Percentiles rank a stretch among this genome's conserved stretches.
Evolutionary conservation across 2,113 vertebrate species (phyloP).

Genomic region (Monopterus albus): DNA sequence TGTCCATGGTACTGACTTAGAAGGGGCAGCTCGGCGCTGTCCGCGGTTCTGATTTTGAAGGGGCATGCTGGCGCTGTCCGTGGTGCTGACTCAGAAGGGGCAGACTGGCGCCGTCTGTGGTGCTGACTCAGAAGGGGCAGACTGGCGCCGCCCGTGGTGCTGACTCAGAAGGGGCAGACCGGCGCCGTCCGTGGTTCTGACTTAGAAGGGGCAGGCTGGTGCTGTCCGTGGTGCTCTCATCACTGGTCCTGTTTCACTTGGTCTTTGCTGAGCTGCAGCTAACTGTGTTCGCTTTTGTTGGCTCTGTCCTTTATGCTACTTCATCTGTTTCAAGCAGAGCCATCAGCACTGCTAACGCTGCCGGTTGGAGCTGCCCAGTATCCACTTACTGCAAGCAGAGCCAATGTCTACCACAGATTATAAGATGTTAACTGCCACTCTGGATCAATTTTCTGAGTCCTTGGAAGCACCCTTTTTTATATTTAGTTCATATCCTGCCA

Average conservation of each 20-base stretch:
- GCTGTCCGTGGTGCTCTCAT: conserved; percentile 61
- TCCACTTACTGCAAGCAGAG: conserved; percentile 40
- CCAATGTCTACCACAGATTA: conserved; percentile 45
- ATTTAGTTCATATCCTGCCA: conserved; percentile 35
- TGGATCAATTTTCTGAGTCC: conserved; percentile 26
- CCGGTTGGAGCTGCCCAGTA: conserved; percentile 48
- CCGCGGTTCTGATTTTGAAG: too few relatives aligned
- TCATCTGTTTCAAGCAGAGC: conserved; percentile 55
- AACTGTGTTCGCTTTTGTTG: conserved; percentile 49
- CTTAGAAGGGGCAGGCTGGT: conserved; percentile 37
- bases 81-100: conserved; percentile 67
- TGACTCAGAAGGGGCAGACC: too few relatives aligned
- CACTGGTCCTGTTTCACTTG: conserved; percentile 40
- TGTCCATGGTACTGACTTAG: too few relatives aligned
- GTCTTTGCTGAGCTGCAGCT: conserved; percentile 58
- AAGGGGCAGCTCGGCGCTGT: too few relatives aligned
- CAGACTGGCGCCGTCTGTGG: too few relatives aligned
- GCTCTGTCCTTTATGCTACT: conserved; percentile 54
- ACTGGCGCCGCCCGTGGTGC: too few relatives aligned
- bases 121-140: conserved; percentile 69
- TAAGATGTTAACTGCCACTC: conserved; percentile 45
- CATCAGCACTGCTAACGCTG: conserved; percentile 48
- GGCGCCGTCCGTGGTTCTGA: conserved; percentile 69
- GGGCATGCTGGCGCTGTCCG: too few relatives aligned
- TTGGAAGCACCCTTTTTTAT: conserved; percentile 22